Evolutionary conservation across 2,113 vertebrate genomes (phyloP), one percentile per base, ranked within the genome.

Genomic region (Lepisosteus osseus): DNA sequence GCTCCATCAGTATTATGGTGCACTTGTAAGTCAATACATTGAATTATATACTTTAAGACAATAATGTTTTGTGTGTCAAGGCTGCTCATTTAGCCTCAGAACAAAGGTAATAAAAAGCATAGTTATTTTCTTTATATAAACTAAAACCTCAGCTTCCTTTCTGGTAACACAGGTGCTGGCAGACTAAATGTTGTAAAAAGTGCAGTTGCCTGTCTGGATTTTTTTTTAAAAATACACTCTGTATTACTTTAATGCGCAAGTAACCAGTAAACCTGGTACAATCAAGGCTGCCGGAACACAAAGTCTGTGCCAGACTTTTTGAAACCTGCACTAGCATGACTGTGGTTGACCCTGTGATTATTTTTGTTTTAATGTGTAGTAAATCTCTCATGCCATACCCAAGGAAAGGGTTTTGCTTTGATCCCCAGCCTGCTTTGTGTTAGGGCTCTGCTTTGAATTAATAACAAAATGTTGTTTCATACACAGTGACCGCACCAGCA

Each of bases 381-480:
- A 65, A 65, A 65, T 65, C 62, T 65, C 3, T 65, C 62, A 65
- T 41, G 62, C 62, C 62, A 29, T 65, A 65, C 6, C n/a, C 5
- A 9, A 41, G 17, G 17, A 43, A 65, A 11, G 17, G 17, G n/a
- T 11, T 40, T 13, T 6, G 9, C 5, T 13, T 65, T 65, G 12
- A 6, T 41, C 62, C 62, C 29, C n/a, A 65, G 41, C 41, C 62
- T 65, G 62, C 62, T 65, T 65, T 65, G n/a, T 41, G 62, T 65
- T 65, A 65, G 62, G 62, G 17, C 62, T 65, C 62, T 65, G 62
- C 62, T 65, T 65, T 41, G 15, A 65, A 65, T 65, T 65, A 65
- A 65, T 65, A 65, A 40, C 17, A 29, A 65, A 65, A 65, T 65
- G 62, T 65, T 65, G 41, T 65, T 64, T 64, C 17, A 64, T 64